phyloP scores from a whole-genome alignment of 92 coral and sea anemone species.

The Scolanthus callimorphus region DNA sequence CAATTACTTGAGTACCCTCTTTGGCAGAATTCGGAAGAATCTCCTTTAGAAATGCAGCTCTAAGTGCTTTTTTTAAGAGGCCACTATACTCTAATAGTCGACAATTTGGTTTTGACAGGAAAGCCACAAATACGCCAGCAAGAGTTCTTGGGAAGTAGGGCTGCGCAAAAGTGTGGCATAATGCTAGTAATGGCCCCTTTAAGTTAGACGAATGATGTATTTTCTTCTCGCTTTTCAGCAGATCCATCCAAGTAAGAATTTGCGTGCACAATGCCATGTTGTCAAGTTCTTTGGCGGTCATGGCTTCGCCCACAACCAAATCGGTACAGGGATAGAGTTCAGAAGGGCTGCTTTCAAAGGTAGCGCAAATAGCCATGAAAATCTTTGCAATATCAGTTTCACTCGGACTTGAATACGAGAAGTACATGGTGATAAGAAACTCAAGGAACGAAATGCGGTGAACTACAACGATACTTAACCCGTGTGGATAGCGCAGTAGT shows the following conservation, averaged over 20 bases:
- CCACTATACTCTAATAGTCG: constrained; percentile 19
- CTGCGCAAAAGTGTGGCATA: constrained; percentile 49
- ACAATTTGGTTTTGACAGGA: constrained; percentile 62
- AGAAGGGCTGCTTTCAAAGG: constrained; percentile 4
- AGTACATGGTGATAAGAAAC: constrained; percentile 5
- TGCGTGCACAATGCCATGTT: constrained; percentile 36
- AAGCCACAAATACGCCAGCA: constrained; percentile 74
- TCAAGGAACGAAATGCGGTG: constrained; percentile 4
- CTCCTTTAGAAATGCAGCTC: constrained; percentile 61
- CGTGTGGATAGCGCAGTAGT: neutral
- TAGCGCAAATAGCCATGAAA: constrained; percentile 37
- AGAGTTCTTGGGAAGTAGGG: constrained; percentile 80
- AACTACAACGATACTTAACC: neutral
- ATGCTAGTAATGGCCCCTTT: constrained; percentile 61
- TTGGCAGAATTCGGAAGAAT: constrained; percentile 35
- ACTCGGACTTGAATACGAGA: constrained; percentile 9
- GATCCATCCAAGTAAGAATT: constrained; percentile 69
- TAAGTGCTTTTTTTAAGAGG: constrained; percentile 43
- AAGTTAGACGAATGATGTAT: constrained; percentile 23
- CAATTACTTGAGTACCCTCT: constrained; percentile 41
- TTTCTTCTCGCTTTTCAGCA: constrained; percentile 54
- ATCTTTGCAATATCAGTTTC: constrained; percentile 46
- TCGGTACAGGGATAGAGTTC: constrained; percentile 33
- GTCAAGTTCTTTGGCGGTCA: constrained; percentile 29
- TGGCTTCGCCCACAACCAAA: constrained; percentile 25